Conservation (phyloP, 2,888 invertebrate species). For the Dascillus cervinus region DNA sequence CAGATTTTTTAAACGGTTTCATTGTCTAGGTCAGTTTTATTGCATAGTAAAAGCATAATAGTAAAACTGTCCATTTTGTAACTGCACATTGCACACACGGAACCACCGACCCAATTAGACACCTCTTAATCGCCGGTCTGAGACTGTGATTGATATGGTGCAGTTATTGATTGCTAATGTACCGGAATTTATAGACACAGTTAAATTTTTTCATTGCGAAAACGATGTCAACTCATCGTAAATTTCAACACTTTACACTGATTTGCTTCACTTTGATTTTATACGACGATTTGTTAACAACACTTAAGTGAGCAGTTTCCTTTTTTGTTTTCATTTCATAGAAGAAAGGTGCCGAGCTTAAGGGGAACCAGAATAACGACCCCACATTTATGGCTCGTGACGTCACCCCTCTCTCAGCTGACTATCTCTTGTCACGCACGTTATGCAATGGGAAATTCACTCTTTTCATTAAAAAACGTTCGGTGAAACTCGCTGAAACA, state of each 20-base stretch:
- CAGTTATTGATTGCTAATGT: constrained; percentile 4
- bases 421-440: constrained; percentile 35
- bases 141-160: neutral
- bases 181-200: constrained; percentile 7
- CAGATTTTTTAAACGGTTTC: constrained; percentile 35
- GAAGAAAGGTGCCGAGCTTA: constrained; percentile 19
- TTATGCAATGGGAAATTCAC: constrained; percentile 13
- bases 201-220: constrained; percentile 3
- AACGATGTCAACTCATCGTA: too few relatives aligned
- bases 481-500: too few relatives aligned
- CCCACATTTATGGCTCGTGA: constrained; percentile 29
- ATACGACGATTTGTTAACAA: too few relatives aligned
- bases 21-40: constrained; percentile 43
- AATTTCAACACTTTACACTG: too few relatives aligned
- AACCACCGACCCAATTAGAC: neutral
- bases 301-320: too few relatives aligned
- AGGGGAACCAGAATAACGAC: constrained; percentile 29
- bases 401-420: constrained; percentile 36
- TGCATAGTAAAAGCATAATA: constrained; percentile 39
- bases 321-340: too few relatives aligned
- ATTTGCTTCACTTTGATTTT: too few relatives aligned
- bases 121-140: constrained; percentile 1
- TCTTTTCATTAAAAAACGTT: too few relatives aligned
- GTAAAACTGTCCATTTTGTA: constrained; percentile 27
- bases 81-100: constrained; percentile 2